Conservation (phyloP, 2,888 invertebrate species). For the Synanthedon vespiformis region DNA sequence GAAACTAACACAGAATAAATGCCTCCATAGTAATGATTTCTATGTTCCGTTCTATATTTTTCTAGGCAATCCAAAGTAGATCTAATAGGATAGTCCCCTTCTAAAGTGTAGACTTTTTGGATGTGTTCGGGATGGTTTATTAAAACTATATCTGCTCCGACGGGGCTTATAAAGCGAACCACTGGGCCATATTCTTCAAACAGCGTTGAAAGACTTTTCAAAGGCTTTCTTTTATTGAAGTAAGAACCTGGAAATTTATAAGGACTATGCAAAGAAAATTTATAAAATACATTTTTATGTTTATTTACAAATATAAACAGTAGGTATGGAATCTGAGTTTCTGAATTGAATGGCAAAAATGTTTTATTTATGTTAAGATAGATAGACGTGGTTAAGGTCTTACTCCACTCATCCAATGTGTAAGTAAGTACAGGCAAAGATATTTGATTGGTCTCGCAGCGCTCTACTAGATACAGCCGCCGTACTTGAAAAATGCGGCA, state of each 20-base stretch:
- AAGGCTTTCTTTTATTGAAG: constrained; percentile 30
- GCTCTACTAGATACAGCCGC: too few species aligned
- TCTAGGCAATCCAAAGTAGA: constrained; percentile 75
- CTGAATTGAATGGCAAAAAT: too few species aligned
- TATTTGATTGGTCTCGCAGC: too few species aligned
- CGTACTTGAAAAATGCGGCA: too few species aligned
- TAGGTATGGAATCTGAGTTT: too few species aligned
- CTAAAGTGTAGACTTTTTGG: constrained; percentile 71
- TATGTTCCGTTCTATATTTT: constrained; percentile 71
- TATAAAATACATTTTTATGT: background rate
- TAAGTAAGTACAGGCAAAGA: too few species aligned
- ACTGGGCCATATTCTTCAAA: constrained; percentile 74
- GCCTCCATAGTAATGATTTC: constrained; percentile 66
- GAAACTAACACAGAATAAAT: constrained; percentile 69
- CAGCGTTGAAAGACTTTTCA: constrained; percentile 37
- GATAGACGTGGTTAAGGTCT: too few species aligned
- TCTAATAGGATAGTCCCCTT: constrained; percentile 71
- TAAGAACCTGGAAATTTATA: constrained; percentile 28
- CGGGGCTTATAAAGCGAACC: constrained; percentile 74
- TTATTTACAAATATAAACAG: too few species aligned
- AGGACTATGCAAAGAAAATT: constrained; percentile 2
- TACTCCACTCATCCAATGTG: too few species aligned
- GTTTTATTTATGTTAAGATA: too few species aligned
- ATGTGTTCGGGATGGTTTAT: constrained; percentile 75
- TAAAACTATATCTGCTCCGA: constrained; percentile 74